Evolutionary conservation across 1,140 invertebrate genomes (phyloP), one percentile per base, ranked within the genome.

Genomic region (Drosophila oshimai): DNA sequence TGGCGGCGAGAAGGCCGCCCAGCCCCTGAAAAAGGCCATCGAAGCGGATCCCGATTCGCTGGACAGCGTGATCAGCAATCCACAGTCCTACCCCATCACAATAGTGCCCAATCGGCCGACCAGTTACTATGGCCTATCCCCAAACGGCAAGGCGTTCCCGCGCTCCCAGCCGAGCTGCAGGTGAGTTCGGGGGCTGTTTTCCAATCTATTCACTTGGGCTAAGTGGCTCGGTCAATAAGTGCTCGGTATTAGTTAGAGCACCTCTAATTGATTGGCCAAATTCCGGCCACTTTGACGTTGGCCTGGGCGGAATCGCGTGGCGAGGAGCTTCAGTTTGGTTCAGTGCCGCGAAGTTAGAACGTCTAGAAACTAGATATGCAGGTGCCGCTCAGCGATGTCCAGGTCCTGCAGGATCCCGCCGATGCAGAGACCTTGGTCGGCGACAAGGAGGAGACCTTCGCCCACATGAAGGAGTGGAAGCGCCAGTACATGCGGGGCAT

Each of bases 41-140:
- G 90, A 91, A 24, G 74, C 72, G 31, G 89, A 91, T 58, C 90
- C 90, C 31, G 90, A 91, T 26, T 91, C 90, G 3, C 55, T 91
- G 46, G 89, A 91, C 55, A 91, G 90, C 55, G 88, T 91, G 7
- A 90, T 91, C 33, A 89, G 86, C 28, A 90, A 91, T 74, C 90
- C 90, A 6, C 72, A 86, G 10, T 91, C 90, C 7, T 90, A 88
- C 74, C 90, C 90, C 33, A 90, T 91, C 13, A 91, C 90, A 12
- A 89, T 91, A 34, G 84, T 91, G 31, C 90, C 90, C 9, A 90
- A 90, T 76, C 67, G 84, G 15, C 77, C 90, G 18, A 65, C 71
- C 29, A 90, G 81, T 28, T 89, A 89, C 26, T 89, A 89, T 54
- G 77, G 90, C 12, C 54, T 81, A 15, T 50, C 74, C 17, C 41